These are phyloP conservation scores for Drosophila limbata DNA, from an alignment of 2,888 invertebrate genomes.

Conservation along the genomic window DNA sequence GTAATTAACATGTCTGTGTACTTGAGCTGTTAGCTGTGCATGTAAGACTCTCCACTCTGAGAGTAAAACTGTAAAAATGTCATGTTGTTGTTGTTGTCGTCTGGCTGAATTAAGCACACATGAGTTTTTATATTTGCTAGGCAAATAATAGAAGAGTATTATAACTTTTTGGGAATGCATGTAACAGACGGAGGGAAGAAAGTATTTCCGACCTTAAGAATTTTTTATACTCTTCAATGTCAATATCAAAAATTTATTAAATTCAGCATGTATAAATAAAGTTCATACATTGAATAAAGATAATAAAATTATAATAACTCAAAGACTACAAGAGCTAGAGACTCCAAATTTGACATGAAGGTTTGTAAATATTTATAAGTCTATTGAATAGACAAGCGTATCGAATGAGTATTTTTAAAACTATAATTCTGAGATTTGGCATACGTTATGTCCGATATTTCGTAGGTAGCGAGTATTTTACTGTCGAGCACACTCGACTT, in stretches of 20 bases:
- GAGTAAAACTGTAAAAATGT: slow-evolving; percentile 8
- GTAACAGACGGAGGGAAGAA: neutral
- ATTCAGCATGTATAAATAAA: no score
- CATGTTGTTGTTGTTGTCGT: neutral
- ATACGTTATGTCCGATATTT: no score
- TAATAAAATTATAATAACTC: no score
- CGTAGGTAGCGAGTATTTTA: neutral
- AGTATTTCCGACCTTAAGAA: neutral
- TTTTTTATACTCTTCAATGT: neutral
- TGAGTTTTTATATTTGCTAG: neutral
- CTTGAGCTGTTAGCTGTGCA: slow-evolving; percentile 32
- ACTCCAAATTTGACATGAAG: no score
- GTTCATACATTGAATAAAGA: no score
- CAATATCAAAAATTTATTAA: neutral
- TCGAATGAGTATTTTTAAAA: no score
- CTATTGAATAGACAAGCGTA: no score
- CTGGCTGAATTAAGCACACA: neutral
- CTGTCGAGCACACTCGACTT: neutral
- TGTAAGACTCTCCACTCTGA: slow-evolving; percentile 2
- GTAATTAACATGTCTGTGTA: slow-evolving; percentile 54
- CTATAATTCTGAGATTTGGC: no score
- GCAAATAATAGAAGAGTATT: neutral
- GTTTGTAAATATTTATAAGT: no score
- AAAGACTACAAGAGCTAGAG: no score
- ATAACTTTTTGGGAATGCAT: neutral